Conservation (phyloP, 2,888 invertebrate genomes). For the Caenorhabditis auriculariae region DNA sequence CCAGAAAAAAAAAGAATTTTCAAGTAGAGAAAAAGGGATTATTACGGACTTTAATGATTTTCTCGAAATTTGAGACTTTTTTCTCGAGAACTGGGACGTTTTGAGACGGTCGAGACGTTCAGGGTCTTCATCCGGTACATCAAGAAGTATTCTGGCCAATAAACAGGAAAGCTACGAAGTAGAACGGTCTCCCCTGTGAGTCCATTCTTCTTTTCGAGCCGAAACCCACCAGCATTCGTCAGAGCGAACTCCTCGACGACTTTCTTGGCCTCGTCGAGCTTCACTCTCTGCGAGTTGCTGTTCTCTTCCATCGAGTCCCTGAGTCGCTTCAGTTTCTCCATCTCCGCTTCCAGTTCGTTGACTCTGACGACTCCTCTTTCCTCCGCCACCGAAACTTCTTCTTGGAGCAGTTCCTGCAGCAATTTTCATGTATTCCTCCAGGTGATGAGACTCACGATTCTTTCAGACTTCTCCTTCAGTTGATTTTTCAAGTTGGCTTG, state of each 20-base stretch:
- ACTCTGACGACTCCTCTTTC: conserved; percentile 7
- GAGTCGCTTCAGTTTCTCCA: conserved; percentile 15
- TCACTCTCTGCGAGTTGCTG: background rate
- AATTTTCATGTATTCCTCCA: background rate
- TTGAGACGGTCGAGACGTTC: no score
- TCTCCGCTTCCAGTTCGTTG: conserved; percentile 14
- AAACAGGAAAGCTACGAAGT: no score
- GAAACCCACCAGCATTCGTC: no score
- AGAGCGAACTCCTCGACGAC: conserved; percentile 13
- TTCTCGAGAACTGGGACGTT: no score
- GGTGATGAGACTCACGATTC: conserved; percentile 8
- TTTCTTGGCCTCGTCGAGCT: conserved; percentile 6
- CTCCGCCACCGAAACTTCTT: conserved; percentile 13
- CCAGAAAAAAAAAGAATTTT: no score
- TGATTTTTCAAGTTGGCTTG: conserved; percentile 14
- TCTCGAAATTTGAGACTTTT: no score
- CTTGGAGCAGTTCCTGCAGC: conserved; percentile 14
- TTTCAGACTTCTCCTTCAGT: conserved; percentile 9
- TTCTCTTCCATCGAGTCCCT: conserved; percentile 22
- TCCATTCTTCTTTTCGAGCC: no score
- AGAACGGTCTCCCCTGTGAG: no score
- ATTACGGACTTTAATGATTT: no score
- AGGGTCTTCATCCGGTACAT: no score
- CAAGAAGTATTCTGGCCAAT: no score
- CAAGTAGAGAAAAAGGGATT: no score